Conservation (phyloP, 2,797 vertebrate genomes). For the Diglossa cyanea region DNA sequence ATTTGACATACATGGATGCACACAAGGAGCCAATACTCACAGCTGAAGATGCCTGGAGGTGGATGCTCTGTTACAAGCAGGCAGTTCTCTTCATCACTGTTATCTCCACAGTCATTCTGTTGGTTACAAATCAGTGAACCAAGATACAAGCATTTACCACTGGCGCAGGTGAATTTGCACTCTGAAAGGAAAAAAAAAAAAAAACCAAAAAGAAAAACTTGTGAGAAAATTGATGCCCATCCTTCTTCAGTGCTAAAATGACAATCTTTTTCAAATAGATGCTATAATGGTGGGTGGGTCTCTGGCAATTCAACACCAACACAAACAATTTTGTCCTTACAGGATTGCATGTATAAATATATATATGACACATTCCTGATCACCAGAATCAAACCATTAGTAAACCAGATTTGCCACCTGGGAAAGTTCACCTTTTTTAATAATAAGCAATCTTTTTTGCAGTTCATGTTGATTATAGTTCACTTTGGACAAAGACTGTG, state of each 20-base stretch:
- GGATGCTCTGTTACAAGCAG: constrained; percentile 93
- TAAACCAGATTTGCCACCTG: background rate
- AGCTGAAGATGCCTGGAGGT: constrained; percentile 91
- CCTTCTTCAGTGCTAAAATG: background rate
- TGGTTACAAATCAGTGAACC: constrained; percentile 96
- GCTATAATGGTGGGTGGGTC: background rate
- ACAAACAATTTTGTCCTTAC: background rate
- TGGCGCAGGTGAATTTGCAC: constrained; percentile 98
- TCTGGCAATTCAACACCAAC: background rate
- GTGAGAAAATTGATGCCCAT: background rate
- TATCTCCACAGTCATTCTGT: constrained; percentile 96
- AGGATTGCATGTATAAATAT: background rate
- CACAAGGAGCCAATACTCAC: constrained; percentile 79
- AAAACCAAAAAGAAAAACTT: background rate
- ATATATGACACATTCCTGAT: background rate
- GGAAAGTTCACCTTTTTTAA: background rate
- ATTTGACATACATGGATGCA: background rate
- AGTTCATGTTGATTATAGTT: background rate
- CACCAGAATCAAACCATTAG: background rate
- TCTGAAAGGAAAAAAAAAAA: constrained; percentile 75
- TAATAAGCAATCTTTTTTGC: background rate
- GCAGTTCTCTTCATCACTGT: constrained; percentile 96
- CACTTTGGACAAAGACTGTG: fast-evolving
- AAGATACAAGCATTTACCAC: constrained; percentile 94
- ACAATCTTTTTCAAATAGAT: background rate